These are phyloP conservation scores for Agonopterix alstromeriana DNA, from an alignment of 2,888 invertebrate genomes.

Conservation along the genomic window DNA sequence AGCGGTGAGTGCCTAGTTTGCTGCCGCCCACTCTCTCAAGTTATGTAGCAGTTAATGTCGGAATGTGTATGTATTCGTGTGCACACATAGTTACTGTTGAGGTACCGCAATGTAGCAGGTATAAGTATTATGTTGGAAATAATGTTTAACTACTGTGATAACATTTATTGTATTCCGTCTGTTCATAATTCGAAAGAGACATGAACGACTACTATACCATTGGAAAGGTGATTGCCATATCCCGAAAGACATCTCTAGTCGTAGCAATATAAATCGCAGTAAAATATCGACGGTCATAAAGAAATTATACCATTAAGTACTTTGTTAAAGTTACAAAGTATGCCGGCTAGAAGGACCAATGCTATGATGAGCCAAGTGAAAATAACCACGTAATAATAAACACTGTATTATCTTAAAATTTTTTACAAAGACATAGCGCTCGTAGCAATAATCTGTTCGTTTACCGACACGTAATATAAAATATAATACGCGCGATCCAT, in stretches of 20 bases:
- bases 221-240: too few species aligned
- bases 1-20: constrained; percentile 29
- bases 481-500: constrained; percentile 40
- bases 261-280: too few species aligned
- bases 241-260: too few species aligned
- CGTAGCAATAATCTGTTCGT: neutral
- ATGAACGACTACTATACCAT: too few species aligned
- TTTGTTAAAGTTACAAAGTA: too few species aligned
- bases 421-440: neutral
- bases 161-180: neutral
- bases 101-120: constrained; percentile 6
- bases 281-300: too few species aligned
- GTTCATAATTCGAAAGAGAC: too few species aligned
- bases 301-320: too few species aligned
- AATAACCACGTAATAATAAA: neutral
- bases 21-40: constrained; percentile 46
- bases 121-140: neutral
- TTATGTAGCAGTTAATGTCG: constrained; percentile 32
- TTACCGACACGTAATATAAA: constrained; percentile 23
- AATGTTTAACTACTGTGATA: neutral
- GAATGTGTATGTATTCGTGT: constrained; percentile 23
- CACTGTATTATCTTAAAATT: neutral
- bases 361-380: too few species aligned
- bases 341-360: too few species aligned
- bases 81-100: constrained; percentile 3